Conservation (phyloP, 2,888 invertebrate species). For the Parochlus steinenii region DNA sequence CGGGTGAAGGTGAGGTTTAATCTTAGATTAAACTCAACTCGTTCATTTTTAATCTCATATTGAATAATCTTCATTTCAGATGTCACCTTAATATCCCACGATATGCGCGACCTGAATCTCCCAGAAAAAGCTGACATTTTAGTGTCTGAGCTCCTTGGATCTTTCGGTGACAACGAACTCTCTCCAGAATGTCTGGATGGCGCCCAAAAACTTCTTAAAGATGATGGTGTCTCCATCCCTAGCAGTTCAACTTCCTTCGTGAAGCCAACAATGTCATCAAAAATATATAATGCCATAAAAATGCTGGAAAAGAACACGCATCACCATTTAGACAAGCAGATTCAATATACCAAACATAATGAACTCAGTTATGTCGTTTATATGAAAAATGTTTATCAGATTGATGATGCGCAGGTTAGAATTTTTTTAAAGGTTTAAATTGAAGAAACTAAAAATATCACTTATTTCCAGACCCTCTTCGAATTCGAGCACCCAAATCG, state of each 20-base stretch:
- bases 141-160: constrained; percentile 87
- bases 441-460: constrained; percentile 5
- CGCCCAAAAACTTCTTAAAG: constrained; percentile 68
- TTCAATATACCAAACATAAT: constrained; percentile 29
- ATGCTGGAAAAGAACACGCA: constrained; percentile 21
- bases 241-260: constrained; percentile 75
- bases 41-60: not conserved
- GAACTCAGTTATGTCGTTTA: constrained; percentile 89
- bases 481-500: constrained; percentile 82
- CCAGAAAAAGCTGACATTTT: constrained; percentile 85
- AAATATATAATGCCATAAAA: constrained; percentile 62
- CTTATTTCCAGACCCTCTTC: constrained; percentile 57
- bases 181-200: constrained; percentile 97
- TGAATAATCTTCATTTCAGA: constrained; percentile 18
- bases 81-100: constrained; percentile 64
- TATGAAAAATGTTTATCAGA: constrained; percentile 47
- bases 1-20: constrained; percentile 31
- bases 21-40: not conserved
- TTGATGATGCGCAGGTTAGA: constrained; percentile 23
- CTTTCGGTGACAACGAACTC: constrained; percentile 97
- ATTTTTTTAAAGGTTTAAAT: not conserved
- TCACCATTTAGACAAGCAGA: constrained; percentile 18
- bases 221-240: constrained; percentile 85
- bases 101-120: constrained; percentile 71
- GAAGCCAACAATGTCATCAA: constrained; percentile 81